These are phyloP conservation scores for Hyla sarda DNA, from an alignment of 2,113 vertebrate species.

Conservation along the genomic window DNA sequence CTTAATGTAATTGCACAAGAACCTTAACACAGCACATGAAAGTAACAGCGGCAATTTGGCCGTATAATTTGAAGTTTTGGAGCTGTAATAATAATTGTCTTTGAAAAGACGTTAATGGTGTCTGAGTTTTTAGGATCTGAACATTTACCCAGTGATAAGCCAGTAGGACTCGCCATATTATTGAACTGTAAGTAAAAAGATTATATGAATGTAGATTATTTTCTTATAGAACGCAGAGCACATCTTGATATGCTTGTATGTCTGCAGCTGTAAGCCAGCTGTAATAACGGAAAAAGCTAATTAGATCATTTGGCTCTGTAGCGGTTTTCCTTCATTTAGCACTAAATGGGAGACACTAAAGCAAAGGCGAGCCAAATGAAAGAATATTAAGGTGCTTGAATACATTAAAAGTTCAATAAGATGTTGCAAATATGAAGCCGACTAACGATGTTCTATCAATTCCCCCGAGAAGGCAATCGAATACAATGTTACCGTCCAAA, in stretches of 20 bases:
- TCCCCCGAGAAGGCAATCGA: conserved; percentile 41
- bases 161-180: not conserved
- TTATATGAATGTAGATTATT: not conserved
- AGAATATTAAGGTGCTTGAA: conserved; percentile 56
- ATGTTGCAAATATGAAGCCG: conserved; percentile 56
- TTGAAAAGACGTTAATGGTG: not conserved
- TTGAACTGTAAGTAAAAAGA: not conserved
- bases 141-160: not conserved
- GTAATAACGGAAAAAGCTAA: conserved; percentile 58
- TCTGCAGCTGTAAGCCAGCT: conserved; percentile 52
- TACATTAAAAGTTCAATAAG: conserved; percentile 57
- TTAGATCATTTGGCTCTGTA: conserved; percentile 57
- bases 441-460: conserved; percentile 47
- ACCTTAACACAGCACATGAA: not conserved
- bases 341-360: conserved; percentile 59
- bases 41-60: not conserved
- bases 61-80: not conserved
- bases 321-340: conserved; percentile 59
- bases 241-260: conserved; percentile 22
- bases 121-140: not conserved
- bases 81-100: not conserved
- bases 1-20: not conserved
- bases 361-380: conserved; percentile 56
- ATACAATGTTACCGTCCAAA: conserved; percentile 47
- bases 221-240: conserved; percentile 1